phyloP scores from a whole-genome alignment of 30 jellyfish, hydroid and myxozoan genomes.

The Nemopilema nomurai region DNA sequence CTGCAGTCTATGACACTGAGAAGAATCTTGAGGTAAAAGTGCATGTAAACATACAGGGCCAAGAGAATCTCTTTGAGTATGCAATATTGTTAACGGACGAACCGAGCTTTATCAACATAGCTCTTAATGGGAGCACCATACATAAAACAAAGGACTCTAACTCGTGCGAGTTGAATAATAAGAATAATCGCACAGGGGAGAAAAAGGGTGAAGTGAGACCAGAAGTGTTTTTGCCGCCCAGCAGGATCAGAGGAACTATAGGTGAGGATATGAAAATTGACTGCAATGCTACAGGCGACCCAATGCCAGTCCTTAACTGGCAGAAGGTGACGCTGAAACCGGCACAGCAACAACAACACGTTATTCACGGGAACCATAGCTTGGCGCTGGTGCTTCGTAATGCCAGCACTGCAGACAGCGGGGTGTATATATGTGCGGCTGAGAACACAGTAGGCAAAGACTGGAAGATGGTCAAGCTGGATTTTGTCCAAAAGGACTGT shows the following conservation, averaged over 20 bases:
- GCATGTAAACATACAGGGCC: neutral
- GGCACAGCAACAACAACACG: neutral
- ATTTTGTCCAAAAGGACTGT: constrained; percentile 8
- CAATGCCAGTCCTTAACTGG: constrained; percentile 4
- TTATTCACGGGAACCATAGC: constrained; percentile 3
- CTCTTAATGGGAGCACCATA: neutral
- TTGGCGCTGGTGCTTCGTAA: neutral
- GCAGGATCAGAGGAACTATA: neutral
- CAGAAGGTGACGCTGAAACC: neutral
- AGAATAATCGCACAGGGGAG: no score
- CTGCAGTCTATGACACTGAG: neutral
- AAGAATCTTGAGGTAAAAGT: neutral
- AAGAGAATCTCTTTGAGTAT: neutral
- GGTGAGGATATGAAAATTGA: neutral
- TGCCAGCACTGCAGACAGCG: neutral
- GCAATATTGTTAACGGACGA: neutral
- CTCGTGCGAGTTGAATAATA: neutral
- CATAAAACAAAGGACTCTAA: neutral
- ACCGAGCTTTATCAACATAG: neutral
- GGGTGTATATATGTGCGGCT: neutral
- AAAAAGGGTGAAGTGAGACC: neutral
- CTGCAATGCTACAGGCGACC: constrained; percentile 23
- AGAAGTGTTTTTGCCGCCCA: neutral
- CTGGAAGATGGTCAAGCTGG: neutral
- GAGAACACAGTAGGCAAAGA: constrained; percentile 14